phyloP scores from a whole-genome alignment of 2,888 invertebrate genomes.

The Spodoptera exigua region DNA sequence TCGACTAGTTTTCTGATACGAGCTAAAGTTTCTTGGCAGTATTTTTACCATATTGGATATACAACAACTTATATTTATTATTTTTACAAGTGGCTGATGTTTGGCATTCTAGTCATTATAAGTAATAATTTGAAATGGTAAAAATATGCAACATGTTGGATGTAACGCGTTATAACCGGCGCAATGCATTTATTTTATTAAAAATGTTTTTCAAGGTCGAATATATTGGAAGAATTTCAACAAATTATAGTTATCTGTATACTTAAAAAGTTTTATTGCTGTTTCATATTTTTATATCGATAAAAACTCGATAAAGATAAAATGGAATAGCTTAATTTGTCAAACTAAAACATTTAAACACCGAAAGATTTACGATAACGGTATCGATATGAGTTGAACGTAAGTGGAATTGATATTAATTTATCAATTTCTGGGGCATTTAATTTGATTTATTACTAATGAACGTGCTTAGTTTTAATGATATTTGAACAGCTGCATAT shows the following conservation, averaged over 20 bases:
- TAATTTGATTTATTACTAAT: conserved; percentile 50
- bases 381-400: conserved; percentile 27
- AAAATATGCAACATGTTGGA: too few relatives aligned
- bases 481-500: conserved; percentile 39
- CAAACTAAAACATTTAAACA: conserved; percentile 53
- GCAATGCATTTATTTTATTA: too few relatives aligned
- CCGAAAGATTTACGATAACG: conserved; percentile 54
- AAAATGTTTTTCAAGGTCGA: conserved; percentile 7
- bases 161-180: too few relatives aligned
- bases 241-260: conserved; percentile 15
- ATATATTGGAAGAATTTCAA: conserved; percentile 21
- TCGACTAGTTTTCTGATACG: too few relatives aligned
- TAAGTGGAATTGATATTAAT: conserved; percentile 52
- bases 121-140: too few relatives aligned
- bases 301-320: conserved; percentile 52
- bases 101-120: too few relatives aligned
- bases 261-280: conserved; percentile 35
- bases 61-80: too few relatives aligned
- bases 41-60: too few relatives aligned
- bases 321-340: conserved; percentile 58
- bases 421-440: conserved; percentile 55
- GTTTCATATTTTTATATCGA: conserved; percentile 35
- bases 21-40: too few relatives aligned
- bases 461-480: conserved; percentile 38
- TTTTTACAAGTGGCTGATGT: too few relatives aligned